Evolutionary conservation across 2,113 vertebrate species (phyloP).

Genomic region (Fregata magnificens): DNA sequence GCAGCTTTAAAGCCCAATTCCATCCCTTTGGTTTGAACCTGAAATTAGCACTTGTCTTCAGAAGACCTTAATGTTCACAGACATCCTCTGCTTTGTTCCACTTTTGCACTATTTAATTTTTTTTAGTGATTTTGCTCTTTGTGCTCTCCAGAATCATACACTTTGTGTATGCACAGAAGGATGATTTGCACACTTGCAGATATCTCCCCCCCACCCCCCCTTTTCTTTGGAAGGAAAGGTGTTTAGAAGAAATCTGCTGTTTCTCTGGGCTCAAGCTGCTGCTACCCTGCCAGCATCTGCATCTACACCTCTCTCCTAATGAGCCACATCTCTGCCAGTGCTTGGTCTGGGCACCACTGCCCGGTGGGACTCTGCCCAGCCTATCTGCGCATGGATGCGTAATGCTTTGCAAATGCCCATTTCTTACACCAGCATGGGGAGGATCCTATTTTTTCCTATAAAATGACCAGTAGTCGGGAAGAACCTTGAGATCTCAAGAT

Average conservation of each 20-base stretch:
- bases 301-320: not conserved
- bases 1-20: not conserved
- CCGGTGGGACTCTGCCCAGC: not conserved
- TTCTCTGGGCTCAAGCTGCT: not conserved
- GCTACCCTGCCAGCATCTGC: not conserved
- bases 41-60: not conserved
- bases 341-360: not conserved
- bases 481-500: not conserved
- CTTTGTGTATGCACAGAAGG: not conserved
- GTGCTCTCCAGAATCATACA: not conserved
- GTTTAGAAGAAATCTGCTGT: not conserved
- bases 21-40: not conserved
- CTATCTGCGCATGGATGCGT: not conserved
- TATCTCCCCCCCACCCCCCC: too few relatives aligned
- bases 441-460: not conserved
- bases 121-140: not conserved
- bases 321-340: not conserved
- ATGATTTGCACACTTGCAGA: not conserved
- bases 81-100: not conserved
- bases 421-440: not conserved
- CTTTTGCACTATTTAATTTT: not conserved
- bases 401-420: not conserved
- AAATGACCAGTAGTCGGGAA: not conserved
- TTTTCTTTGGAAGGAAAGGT: not conserved
- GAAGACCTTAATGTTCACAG: not conserved